These are phyloP conservation scores for Choristoneura fumiferana DNA, from an alignment of 1,140 invertebrate genomes.

Conservation along the genomic window DNA sequence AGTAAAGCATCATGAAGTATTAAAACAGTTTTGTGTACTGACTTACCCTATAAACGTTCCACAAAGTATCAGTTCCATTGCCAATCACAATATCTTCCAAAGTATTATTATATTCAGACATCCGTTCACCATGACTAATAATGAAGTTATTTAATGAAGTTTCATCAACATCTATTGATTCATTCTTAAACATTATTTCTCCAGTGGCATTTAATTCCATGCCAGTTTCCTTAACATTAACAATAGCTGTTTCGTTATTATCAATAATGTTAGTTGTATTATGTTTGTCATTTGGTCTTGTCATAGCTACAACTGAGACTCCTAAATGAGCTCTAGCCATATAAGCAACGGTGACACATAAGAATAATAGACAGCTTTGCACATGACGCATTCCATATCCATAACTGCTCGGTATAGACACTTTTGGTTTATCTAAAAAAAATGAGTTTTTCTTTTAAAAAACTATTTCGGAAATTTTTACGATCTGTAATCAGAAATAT, in stretches of 20 bases:
- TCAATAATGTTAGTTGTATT: not conserved
- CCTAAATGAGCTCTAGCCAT: not conserved
- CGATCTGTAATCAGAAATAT: no score
- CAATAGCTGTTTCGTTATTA: not conserved
- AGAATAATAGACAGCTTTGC: not conserved
- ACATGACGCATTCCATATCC: not conserved
- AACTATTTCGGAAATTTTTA: no score
- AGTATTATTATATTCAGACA: not conserved
- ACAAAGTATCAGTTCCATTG: not conserved
- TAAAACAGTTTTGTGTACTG: no score
- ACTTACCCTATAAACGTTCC: conserved; percentile 1
- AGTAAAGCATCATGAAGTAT: no score
- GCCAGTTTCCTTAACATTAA: not conserved
- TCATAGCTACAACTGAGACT: not conserved
- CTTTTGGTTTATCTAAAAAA: not conserved
- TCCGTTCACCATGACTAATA: not conserved
- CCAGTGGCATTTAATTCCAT: not conserved
- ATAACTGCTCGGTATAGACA: not conserved
- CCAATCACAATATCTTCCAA: not conserved
- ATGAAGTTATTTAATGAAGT: not conserved
- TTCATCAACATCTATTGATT: not conserved
- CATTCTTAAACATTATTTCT: not conserved
- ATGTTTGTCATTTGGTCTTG: not conserved
- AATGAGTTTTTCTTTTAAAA: no score
- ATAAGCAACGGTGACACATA: not conserved